phyloP scores from a whole-genome alignment of 2,888 invertebrate genomes.

The Leptopilina syphax region DNA sequence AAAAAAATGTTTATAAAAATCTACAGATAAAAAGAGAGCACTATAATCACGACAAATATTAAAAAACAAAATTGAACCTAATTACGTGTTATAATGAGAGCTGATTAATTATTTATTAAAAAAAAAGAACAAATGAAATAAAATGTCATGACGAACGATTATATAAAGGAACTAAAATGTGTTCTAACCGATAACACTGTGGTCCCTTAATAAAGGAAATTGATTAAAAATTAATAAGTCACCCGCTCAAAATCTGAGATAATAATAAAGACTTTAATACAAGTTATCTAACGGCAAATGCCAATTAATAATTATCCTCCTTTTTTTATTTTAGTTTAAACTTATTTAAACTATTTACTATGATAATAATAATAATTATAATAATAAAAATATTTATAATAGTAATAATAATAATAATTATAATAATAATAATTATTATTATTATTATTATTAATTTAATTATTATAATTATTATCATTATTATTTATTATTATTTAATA shows the following conservation, averaged over 20 bases:
- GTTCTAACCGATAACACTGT: slow-evolving; percentile 53
- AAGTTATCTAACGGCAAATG: slow-evolving; percentile 66
- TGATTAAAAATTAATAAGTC: slow-evolving; percentile 62
- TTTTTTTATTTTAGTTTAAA: slow-evolving; percentile 44
- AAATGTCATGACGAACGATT: slow-evolving; percentile 42
- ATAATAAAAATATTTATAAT: too few species aligned
- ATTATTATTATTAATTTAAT: too few species aligned
- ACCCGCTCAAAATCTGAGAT: slow-evolving; percentile 73
- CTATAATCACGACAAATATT: slow-evolving; percentile 51
- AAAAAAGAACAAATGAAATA: too few species aligned
- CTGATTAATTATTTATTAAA: slow-evolving; percentile 42
- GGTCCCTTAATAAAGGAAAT: slow-evolving; percentile 56
- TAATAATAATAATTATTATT: too few species aligned
- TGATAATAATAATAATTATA: too few species aligned
- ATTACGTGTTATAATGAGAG: slow-evolving; percentile 42
- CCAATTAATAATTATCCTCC: slow-evolving; percentile 55
- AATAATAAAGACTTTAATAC: slow-evolving; percentile 75
- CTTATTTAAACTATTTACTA: too few species aligned
- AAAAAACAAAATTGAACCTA: slow-evolving; percentile 39
- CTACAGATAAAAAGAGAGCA: slow-evolving; percentile 52
- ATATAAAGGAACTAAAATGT: slow-evolving; percentile 48
- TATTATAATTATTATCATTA: too few species aligned
- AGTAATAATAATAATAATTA: too few species aligned
- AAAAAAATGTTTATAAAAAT: slow-evolving; percentile 61
- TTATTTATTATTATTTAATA: too few species aligned